Base-by-base conservation (phyloP, 1,140 invertebrate species). In the Lepidurus couesii region DNA sequence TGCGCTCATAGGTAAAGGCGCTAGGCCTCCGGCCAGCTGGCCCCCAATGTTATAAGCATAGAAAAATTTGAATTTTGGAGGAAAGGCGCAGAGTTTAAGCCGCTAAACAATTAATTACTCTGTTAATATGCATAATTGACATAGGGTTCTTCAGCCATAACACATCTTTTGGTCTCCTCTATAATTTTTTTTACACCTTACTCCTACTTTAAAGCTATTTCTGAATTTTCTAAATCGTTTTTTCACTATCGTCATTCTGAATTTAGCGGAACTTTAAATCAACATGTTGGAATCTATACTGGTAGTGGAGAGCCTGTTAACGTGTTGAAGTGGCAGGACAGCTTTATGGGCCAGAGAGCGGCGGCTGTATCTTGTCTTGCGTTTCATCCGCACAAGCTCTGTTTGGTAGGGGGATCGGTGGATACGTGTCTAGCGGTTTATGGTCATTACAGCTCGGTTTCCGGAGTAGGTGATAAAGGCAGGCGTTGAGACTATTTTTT, bases 311-410 rank as follows among this genome's bases (percentile, higher is more conserved):
- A 78, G 11, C 88, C 91, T 78, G 87, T 88, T 65, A 93, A 93
- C 21, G 86, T 87, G 6, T 92, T 96, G 82, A 92, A 93, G 84
- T 92, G 92, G 82, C 92, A 96, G 83, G 95, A 97, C 83, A 94
- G 95, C 74, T 96, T 97, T 84, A 95, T 96, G 89, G 92, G 92
- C 44, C 90, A 94, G 80, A 88, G 93, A 81, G 93, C 95, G 79
- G 92, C 92, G 21, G 91, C 93, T 43, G 92, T 96, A 77, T 92
- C 90, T 80, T 95, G 93, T 84, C 85, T 97, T 80, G 90, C 90
- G 77, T 97, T 96, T 86, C 95, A 97, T 86, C 92, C 94, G 24
- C 89, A 93, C 82, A 91, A 89, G 81, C 89, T 92, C 79, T 88
- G 90, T 79, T 82, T 95, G 81, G 92, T 92, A 77, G 91, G 92